phyloP scores from a whole-genome alignment of 2,113 vertebrate species.

The Halichoerus grypus region DNA sequence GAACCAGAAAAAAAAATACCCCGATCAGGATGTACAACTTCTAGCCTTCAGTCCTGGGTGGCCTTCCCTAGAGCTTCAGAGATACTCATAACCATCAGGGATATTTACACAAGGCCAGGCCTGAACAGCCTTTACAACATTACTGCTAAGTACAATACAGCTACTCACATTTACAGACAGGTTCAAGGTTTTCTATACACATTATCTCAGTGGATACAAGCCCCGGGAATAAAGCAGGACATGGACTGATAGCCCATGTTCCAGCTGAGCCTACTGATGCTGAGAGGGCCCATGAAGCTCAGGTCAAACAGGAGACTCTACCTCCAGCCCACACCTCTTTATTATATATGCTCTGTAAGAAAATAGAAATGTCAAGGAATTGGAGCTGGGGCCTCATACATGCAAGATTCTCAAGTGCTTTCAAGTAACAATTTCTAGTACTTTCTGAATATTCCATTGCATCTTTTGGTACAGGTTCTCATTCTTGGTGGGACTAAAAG shows the following conservation, averaged over 20 bases:
- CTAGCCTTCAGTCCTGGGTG: background rate
- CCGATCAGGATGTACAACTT: background rate
- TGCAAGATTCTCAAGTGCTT: background rate
- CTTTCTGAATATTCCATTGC: background rate
- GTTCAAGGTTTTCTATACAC: background rate
- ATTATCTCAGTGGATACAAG: background rate
- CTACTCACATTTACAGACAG: too few species aligned
- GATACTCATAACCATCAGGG: too few species aligned
- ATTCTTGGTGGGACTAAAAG: background rate
- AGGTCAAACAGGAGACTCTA: background rate
- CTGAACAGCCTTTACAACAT: background rate
- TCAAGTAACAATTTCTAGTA: background rate
- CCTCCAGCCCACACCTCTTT: background rate
- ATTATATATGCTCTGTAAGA: rapidly evolving
- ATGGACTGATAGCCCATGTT: background rate
- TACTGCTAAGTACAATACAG: rapidly evolving
- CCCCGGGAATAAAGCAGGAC: too few species aligned
- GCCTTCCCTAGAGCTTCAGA: background rate
- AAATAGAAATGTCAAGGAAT: background rate
- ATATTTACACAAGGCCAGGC: background rate
- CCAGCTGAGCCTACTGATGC: background rate
- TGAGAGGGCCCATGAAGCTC: background rate
- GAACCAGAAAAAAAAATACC: background rate
- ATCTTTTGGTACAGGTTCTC: background rate
- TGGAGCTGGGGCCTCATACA: background rate